Evolutionary conservation across 1,140 invertebrate genomes (phyloP).

Genomic region (Aphidius ervi): DNA sequence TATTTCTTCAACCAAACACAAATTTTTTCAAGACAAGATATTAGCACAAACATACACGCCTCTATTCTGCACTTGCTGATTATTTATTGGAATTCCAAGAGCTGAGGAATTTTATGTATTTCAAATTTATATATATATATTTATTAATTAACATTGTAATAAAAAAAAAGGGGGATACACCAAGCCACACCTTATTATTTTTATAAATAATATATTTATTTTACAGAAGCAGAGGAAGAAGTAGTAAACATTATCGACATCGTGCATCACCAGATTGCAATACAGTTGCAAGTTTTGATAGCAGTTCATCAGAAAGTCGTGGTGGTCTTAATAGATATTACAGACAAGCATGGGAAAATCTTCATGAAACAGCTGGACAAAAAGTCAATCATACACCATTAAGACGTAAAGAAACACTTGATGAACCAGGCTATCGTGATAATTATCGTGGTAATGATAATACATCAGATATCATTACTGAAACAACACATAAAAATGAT

Average conservation of each 20-base stretch:
- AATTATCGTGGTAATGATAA: conserved; percentile 41
- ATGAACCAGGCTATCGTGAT: conserved; percentile 59
- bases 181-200: background rate
- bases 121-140: too few species aligned
- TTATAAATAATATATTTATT: conserved; percentile 17
- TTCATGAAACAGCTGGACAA: conserved; percentile 74
- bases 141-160: background rate
- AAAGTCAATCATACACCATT: conserved; percentile 59
- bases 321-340: conserved; percentile 80
- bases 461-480: background rate
- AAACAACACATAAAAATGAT: background rate
- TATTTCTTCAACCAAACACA: too few species aligned
- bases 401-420: conserved; percentile 66
- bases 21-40: too few species aligned
- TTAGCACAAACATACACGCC: too few species aligned
- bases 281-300: conserved; percentile 81
- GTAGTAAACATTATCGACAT: conserved; percentile 79
- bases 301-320: conserved; percentile 77
- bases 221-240: conserved; percentile 62
- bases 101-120: too few species aligned
- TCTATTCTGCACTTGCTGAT: background rate
- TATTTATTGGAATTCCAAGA: too few species aligned
- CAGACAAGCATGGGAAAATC: conserved; percentile 86
- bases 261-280: conserved; percentile 83
- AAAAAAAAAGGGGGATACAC: background rate